These are phyloP conservation scores for Malurus elegans DNA, from an alignment of 2,113 vertebrate species.

Conservation along the genomic window DNA sequence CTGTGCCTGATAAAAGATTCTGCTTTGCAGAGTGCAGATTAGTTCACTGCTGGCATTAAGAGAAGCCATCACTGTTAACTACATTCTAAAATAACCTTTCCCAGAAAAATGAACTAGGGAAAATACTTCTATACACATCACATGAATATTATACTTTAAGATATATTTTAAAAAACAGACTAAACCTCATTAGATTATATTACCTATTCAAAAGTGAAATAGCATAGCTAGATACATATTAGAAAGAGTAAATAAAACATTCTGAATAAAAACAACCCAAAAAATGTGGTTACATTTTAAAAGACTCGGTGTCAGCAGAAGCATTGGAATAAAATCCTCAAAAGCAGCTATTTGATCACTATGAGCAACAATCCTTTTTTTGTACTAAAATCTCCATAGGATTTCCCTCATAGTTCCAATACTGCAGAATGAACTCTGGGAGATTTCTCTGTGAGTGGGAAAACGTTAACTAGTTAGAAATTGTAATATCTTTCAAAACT, in stretches of 20 bases:
- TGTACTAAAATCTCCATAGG: not conserved
- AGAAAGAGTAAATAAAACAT: not conserved
- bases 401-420: not conserved
- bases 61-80: not conserved
- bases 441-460: not conserved
- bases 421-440: not conserved
- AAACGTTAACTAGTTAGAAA: not conserved
- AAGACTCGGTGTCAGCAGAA: not conserved
- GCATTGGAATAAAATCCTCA: not conserved
- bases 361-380: not conserved
- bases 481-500: not conserved
- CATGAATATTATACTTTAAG: not conserved
- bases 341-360: not conserved
- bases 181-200: not conserved
- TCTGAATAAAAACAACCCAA: not conserved
- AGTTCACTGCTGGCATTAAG: not conserved
- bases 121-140: not conserved
- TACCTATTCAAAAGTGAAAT: not conserved
- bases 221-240: not conserved
- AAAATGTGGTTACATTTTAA: not conserved
- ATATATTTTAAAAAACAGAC: not conserved
- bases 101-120: not conserved
- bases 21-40: slow-evolving; percentile 24
- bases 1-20: slow-evolving; percentile 16
- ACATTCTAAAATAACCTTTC: not conserved